phyloP scores from a whole-genome alignment of 1,140 invertebrate species.

The Teleopsis dalmanni region DNA sequence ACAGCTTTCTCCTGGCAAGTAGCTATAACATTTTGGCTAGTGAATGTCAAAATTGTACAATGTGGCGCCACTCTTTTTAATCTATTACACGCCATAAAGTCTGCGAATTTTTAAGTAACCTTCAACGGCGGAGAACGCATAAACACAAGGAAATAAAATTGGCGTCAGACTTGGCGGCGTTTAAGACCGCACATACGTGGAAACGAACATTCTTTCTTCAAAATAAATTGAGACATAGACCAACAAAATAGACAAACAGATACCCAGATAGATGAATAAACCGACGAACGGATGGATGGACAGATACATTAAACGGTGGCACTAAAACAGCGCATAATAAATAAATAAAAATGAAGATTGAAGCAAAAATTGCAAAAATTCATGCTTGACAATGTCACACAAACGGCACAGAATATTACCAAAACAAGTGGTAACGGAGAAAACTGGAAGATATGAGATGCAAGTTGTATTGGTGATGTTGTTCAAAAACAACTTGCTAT shows the following conservation, averaged over 20 bases:
- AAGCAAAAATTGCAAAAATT: too few species aligned
- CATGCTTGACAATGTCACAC: too few species aligned
- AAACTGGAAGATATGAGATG: not conserved
- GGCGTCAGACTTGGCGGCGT: conserved; percentile 33
- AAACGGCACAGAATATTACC: too few species aligned
- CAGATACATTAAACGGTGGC: too few species aligned
- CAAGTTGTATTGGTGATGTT: too few species aligned
- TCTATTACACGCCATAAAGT: conserved; percentile 34
- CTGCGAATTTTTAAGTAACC: conserved; percentile 39
- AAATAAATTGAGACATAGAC: not conserved
- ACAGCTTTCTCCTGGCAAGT: not conserved
- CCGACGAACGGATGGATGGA: too few species aligned
- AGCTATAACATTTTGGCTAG: not conserved
- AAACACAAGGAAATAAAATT: conserved; percentile 25
- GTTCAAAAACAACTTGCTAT: not conserved
- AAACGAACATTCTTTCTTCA: too few species aligned
- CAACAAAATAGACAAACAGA: not conserved
- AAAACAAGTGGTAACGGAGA: not conserved
- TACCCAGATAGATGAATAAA: too few species aligned
- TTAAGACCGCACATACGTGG: conserved; percentile 37
- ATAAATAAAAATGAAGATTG: too few species aligned
- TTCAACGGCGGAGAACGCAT: not conserved
- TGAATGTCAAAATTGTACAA: not conserved
- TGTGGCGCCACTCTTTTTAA: conserved; percentile 37
- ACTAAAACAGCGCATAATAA: too few species aligned